Percentiles rank a stretch among this genome's conserved stretches.
These are phyloP conservation scores for Oreotrochilus melanogaster DNA, from an alignment of 2,113 vertebrate species.

Conservation along the genomic window DNA sequence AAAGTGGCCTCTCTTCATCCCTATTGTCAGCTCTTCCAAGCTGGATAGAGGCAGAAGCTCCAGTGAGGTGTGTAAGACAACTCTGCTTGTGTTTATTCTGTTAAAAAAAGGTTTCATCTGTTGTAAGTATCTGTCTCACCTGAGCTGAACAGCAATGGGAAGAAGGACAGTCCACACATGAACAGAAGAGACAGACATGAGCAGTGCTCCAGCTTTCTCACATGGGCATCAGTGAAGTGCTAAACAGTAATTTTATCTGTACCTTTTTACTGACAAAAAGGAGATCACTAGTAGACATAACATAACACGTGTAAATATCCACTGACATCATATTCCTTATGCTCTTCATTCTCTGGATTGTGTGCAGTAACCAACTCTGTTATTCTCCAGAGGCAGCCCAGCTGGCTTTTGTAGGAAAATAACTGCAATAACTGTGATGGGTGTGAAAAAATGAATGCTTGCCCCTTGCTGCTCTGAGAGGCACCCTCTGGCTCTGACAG, in stretches of 20 bases:
- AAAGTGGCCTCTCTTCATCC: not conserved
- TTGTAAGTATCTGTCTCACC: fast-evolving
- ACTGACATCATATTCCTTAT: not conserved
- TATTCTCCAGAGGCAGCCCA: not conserved
- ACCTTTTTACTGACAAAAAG: not conserved
- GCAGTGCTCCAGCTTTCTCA: not conserved
- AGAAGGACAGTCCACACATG: not conserved
- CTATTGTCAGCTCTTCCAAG: not conserved
- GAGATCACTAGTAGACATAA: not conserved
- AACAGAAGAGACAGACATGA: not conserved
- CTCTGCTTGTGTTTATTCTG: not conserved
- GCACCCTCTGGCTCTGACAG: not conserved
- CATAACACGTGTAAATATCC: not conserved
- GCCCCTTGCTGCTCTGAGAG: not conserved
- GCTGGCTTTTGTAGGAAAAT: not conserved
- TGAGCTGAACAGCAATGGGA: not conserved
- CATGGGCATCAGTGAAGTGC: not conserved
- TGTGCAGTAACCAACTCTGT: not conserved
- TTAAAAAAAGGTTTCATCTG: not conserved
- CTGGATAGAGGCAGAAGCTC: not conserved
- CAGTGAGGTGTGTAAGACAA: not conserved
- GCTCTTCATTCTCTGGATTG: not conserved
- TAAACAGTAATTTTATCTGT: not conserved
- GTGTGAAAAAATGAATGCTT: not conserved
- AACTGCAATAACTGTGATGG: not conserved